Percentiles rank a stretch among this genome's conserved stretches.
Conservation (phyloP, 1,140 invertebrate genomes). For the Stegodyphus mimosarum region DNA sequence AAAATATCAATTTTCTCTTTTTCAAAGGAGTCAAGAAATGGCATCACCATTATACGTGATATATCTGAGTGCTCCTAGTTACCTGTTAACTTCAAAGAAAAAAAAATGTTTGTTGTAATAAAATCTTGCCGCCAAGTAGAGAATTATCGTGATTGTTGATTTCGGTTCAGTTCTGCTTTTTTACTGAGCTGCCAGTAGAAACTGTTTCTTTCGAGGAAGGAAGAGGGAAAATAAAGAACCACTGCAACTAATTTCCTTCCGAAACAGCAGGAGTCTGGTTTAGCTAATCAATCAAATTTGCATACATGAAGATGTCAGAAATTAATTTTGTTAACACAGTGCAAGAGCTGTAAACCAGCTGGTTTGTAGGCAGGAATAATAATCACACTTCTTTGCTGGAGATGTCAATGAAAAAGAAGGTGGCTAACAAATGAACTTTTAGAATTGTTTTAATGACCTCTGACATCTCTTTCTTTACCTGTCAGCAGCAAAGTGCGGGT, state of each 20-base stretch:
- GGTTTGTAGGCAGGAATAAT: conserved; percentile 30
- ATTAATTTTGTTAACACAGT: conserved; percentile 28
- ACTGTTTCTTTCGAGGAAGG: no score
- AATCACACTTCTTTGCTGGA: neutral
- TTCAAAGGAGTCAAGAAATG: no score
- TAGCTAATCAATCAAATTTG: conserved; percentile 30
- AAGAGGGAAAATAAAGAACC: neutral
- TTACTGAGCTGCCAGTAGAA: no score
- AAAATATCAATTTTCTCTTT: no score
- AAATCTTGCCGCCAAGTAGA: conserved; percentile 20
- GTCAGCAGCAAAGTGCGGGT: neutral
- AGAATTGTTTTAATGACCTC: conserved; percentile 39
- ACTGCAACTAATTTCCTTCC: neutral
- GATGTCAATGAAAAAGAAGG: conserved; percentile 12
- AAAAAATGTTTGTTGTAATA: neutral
- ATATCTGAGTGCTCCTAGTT: no score
- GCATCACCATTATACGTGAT: no score
- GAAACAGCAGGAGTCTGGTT: conserved; percentile 21
- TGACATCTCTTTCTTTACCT: conserved; percentile 9
- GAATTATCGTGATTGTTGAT: neutral
- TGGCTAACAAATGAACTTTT: conserved; percentile 33
- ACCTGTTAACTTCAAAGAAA: no score
- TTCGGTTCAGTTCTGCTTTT: neutral
- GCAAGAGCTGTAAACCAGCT: conserved; percentile 21
- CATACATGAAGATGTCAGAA: conserved; percentile 24